Conservation (phyloP, 2,113 vertebrate species). For the Cheirogaleus medius region DNA sequence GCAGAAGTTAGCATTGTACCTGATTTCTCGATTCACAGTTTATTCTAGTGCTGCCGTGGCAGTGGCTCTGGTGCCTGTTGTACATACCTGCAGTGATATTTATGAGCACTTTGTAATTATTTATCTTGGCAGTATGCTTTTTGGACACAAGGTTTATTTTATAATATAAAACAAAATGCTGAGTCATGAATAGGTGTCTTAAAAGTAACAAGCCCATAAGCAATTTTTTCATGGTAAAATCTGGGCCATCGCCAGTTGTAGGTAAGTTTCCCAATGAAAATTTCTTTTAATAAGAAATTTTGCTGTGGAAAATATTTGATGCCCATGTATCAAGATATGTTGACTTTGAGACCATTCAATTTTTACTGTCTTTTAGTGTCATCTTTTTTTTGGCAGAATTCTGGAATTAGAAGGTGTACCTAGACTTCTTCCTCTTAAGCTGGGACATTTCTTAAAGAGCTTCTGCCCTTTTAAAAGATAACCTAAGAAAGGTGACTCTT, state of each 20-base stretch:
- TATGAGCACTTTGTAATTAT: not conserved
- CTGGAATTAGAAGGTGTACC: not conserved
- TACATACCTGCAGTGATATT: not conserved
- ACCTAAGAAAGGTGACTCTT: not conserved
- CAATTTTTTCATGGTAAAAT: not conserved
- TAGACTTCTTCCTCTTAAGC: not conserved
- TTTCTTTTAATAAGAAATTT: slow-evolving; percentile 16
- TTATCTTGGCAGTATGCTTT: not conserved
- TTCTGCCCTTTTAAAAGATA: not conserved
- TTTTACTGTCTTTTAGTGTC: not conserved
- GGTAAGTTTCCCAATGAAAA: not conserved
- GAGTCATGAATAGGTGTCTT: not conserved
- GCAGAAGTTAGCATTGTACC: not conserved
- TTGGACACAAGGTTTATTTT: slow-evolving; percentile 17
- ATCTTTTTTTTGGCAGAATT: not conserved
- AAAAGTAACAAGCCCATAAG: not conserved
- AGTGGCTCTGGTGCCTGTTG: too few relatives aligned
- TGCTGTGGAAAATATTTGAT: not conserved
- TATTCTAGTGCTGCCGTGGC: not conserved
- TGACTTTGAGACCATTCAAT: not conserved
- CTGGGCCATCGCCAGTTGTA: not conserved
- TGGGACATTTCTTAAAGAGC: not conserved
- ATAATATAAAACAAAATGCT: slow-evolving; percentile 29
- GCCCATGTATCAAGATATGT: not conserved
- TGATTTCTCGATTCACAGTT: not conserved